A percentile compares a stretch with the other conserved stretches of the same genome.
These are phyloP conservation scores for Sisor rabdophorus DNA, from an alignment of 2,113 vertebrate genomes.

Conservation along the genomic window DNA sequence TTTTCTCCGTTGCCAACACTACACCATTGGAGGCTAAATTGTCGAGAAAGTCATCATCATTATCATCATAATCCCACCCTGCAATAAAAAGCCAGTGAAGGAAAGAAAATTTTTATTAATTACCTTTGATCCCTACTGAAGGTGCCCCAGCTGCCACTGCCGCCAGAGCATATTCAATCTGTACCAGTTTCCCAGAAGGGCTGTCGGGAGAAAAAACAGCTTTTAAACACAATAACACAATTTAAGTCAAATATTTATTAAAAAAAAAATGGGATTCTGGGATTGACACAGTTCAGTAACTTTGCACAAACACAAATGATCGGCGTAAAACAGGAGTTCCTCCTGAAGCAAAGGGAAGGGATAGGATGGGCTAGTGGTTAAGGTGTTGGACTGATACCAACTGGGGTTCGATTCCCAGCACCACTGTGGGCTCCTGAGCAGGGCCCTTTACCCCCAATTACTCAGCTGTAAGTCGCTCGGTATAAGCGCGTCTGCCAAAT, in stretches of 20 bases:
- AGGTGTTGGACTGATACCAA: no score
- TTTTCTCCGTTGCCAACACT: slow-evolving; percentile 96
- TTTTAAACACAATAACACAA: neutral
- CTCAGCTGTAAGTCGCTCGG: no score
- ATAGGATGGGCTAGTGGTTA: no score
- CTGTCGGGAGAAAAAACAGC: slow-evolving; percentile 59
- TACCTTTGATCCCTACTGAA: slow-evolving; percentile 98
- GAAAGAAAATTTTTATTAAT: neutral
- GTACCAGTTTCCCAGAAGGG: slow-evolving; percentile 96
- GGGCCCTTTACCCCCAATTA: no score
- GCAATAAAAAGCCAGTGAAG: neutral
- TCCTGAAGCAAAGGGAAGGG: no score
- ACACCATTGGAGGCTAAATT: slow-evolving; percentile 92
- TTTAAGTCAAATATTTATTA: neutral
- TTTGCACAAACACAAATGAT: neutral
- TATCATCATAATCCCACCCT: neutral
- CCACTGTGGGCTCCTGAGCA: no score
- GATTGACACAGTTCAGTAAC: neutral
- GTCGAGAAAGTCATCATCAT: neutral
- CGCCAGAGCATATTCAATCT: slow-evolving; percentile 97
- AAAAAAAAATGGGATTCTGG: neutral
- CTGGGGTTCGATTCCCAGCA: no score
- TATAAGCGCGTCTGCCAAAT: no score
- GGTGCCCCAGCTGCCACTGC: slow-evolving; percentile 97
- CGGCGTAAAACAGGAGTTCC: no score